Percentiles rank a stretch among this genome's conserved stretches.
Evolutionary conservation across 2,888 invertebrate species (phyloP).

Genomic region (Diadegma fenestrale): DNA sequence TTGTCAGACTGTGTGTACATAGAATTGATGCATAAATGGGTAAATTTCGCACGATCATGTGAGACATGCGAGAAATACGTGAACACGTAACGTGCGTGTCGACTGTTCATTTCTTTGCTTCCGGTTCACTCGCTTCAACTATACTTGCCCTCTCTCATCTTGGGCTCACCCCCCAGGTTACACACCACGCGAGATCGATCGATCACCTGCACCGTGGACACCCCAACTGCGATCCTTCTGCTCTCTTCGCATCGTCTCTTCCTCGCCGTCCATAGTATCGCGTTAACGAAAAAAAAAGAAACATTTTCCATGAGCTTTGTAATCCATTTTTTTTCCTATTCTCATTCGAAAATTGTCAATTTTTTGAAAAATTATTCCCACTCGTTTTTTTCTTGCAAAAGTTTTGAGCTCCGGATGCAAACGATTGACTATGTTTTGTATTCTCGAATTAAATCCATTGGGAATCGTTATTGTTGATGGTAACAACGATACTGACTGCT

Average conservation of each 20-base stretch:
- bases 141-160: background rate
- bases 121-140: slow-evolving; percentile 38
- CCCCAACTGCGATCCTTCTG: slow-evolving; percentile 3
- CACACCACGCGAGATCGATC: slow-evolving; percentile 49
- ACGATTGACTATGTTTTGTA: background rate
- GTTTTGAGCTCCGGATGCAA: background rate
- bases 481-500: slow-evolving; percentile 1
- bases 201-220: slow-evolving; percentile 30
- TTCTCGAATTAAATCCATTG: background rate
- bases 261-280: background rate
- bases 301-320: background rate
- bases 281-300: background rate
- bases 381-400: too few species aligned
- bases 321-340: background rate
- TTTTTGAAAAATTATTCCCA: background rate
- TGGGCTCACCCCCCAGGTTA: slow-evolving; percentile 11
- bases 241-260: background rate
- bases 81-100: slow-evolving; percentile 57
- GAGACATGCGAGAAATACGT: slow-evolving; percentile 50
- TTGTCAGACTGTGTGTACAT: background rate
- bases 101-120: slow-evolving; percentile 68
- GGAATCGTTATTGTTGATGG: background rate
- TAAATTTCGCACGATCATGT: slow-evolving; percentile 37
- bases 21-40: slow-evolving; percentile 13
- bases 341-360: background rate